Evolutionary conservation across 1,140 invertebrate species (phyloP), one percentile per base, ranked within the genome.

Genomic region (Telenomus remus): DNA sequence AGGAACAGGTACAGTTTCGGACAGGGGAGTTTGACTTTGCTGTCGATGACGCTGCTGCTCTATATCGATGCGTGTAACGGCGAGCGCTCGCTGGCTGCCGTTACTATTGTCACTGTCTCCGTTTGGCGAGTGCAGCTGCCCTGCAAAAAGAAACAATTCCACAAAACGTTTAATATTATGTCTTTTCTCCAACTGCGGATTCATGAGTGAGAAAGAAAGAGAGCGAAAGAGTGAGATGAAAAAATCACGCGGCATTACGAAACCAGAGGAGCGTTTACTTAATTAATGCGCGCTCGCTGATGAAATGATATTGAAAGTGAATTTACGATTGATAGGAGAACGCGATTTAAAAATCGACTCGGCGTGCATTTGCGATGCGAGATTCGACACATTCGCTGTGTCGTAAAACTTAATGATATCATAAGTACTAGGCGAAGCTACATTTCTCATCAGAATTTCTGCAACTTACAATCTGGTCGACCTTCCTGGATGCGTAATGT

Each of bases 81-180:
- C 85, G 47, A 84, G 76, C 53, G 79, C 76, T 54, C 82, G 82
- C 35, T 85, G 84, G 64, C 82, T 86, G 77, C 83, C 80, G 82
- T 84, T 85, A 71, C 80, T 84, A 66, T 85, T 85, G 48, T 86
- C 86, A 76, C 80, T 85, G 44, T 86, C 86, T 66, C 83, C 84
- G 59, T 80, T 86, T 34, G 84, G 83, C 75, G 84, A 84, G 65
- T 87, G 85, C 53, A 87, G 59, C 61, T 87, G 86, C 86, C 85
- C 86, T 87, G 74, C 48, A 14, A 39, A 51, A 4, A n/a, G n/a
- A 16, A 49, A 50, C 33, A 57, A 19, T 43, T 64, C 16, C n/a
- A 9, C 10, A 27, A 37, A 39, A 5, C 19, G 27, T 48, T 19
- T 48, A 27, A 48, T 0, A 13, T 13, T 12, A 44, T 44, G 8